Base-by-base conservation (phyloP, 1,140 invertebrate genomes). In the Steinernema khuongi region DNA sequence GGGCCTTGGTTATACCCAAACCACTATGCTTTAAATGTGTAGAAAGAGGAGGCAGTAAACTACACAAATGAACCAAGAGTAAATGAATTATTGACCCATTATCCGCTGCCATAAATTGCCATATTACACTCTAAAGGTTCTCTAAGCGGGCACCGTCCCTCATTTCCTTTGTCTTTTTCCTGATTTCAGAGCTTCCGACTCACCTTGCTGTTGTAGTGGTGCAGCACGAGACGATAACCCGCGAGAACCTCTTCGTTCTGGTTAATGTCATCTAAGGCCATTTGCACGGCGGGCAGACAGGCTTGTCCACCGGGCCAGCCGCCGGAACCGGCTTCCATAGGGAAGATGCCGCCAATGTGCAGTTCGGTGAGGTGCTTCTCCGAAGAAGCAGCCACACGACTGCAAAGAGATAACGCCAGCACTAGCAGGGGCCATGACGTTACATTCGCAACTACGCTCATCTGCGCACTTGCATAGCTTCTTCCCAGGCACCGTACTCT, bases 141-240 rank as follows among this genome's bases (percentile, higher is more conserved):
- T 41, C 36, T 7, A 11, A 11, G 36, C 36, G 36, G 7, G 36
- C n/a, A n/a, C n/a, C n/a, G 4, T 19, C n/a, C 14, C 17, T 44
- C 22, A 22, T 77, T 1, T 76, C 32, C 1, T 1, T 1, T 73
- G 17, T 73, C 67, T 43, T 11, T 11, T 2, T 19, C 1, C n/a
- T 22, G 19, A 70, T 2, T 26, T 74, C n/a, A 31, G 1, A 7
- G 1, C 50, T 2, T 4, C 19, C 26, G 11, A 71, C 83, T 89
- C 88, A 98, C 96, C 91, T 97, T 92, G 86, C 94, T 98, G 85
- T 99, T 96, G 87, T 97, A 96, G 87, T 92, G 94, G 85, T 95
- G 92, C 78, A 99, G 89, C 82, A 91, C 91, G 31, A 99, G 88
- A 70, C 90, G 90, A 86, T 96, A 99, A 31, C 94, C 94, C 33